Conservation (phyloP, 2,888 invertebrate genomes). For the Cyclophora punctaria region DNA sequence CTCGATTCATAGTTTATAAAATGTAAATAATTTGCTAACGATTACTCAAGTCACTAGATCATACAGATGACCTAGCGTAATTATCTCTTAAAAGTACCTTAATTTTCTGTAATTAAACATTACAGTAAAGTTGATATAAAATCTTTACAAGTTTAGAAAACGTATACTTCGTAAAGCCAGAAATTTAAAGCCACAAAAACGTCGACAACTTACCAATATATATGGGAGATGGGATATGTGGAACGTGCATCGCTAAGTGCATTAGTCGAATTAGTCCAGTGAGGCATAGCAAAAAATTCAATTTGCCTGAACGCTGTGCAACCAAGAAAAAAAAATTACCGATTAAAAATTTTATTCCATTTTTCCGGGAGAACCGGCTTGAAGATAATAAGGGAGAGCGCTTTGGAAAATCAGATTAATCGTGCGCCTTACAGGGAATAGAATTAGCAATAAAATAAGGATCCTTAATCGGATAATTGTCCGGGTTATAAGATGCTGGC, state of each 20-base stretch:
- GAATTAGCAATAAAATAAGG: slow-evolving; percentile 27
- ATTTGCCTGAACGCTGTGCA: slow-evolving; percentile 58
- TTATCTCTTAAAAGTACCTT: no score
- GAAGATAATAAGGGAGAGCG: slow-evolving; percentile 46
- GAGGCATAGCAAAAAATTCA: slow-evolving; percentile 69
- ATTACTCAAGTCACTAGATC: no score
- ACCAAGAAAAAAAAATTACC: slow-evolving; percentile 43
- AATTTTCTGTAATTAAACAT: no score
- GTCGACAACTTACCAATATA: slow-evolving; percentile 5
- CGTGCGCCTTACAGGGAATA: slow-evolving; percentile 44
- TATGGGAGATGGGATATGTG: slow-evolving; percentile 9
- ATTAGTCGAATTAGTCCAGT: slow-evolving; percentile 69
- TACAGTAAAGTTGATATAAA: no score
- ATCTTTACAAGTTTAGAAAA: no score
- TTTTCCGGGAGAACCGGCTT: slow-evolving; percentile 47
- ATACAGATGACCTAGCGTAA: no score
- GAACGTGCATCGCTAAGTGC: slow-evolving; percentile 62
- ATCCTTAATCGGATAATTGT: not conserved
- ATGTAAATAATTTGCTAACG: no score
- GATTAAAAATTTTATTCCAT: slow-evolving; percentile 64
- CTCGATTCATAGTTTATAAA: no score
- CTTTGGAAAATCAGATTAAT: slow-evolving; percentile 62
- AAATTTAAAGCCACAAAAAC: slow-evolving; percentile 18
- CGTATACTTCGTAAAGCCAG: not conserved
- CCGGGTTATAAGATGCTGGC: no score